These are phyloP conservation scores for Urocynchramus pylzowi DNA, from an alignment of 2,113 vertebrate genomes.

Conservation along the genomic window DNA sequence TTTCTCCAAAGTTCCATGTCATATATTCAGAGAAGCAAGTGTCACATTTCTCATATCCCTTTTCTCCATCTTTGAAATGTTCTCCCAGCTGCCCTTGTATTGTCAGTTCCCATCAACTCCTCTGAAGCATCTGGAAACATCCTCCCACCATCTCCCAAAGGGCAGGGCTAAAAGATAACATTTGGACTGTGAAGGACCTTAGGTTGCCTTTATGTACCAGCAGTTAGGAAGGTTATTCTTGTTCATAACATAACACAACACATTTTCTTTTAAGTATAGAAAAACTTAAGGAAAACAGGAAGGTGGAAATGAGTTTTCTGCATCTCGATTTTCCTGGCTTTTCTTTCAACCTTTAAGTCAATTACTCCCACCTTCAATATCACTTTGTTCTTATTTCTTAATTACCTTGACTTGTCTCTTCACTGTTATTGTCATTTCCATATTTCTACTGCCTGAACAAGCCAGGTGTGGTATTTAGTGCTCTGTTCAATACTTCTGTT, in stretches of 20 bases:
- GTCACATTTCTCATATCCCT: background rate
- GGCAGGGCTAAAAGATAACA: background rate
- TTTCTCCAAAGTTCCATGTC: background rate
- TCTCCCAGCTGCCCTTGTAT: background rate
- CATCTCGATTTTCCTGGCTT: background rate
- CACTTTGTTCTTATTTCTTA: conserved; percentile 24
- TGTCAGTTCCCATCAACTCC: background rate
- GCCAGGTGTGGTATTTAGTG: background rate
- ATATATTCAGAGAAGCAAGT: background rate
- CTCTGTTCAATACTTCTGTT: conserved; percentile 1
- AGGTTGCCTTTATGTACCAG: background rate
- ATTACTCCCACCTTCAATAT: conserved; percentile 26
- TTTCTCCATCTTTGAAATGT: background rate
- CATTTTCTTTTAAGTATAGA: background rate
- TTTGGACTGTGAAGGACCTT: background rate
- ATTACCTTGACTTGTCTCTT: conserved; percentile 43
- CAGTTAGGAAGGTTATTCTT: background rate
- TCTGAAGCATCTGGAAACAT: background rate
- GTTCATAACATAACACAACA: background rate
- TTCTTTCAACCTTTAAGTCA: conserved; percentile 19
- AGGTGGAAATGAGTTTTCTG: background rate
- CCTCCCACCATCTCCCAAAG: background rate
- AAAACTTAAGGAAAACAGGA: background rate
- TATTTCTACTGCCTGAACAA: conserved; percentile 20
- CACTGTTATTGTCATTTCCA: conserved; percentile 1